Evolutionary conservation across 2,888 invertebrate species (phyloP), one percentile per base, ranked within the genome.

Genomic region (Carpatolechia fugitivella): DNA sequence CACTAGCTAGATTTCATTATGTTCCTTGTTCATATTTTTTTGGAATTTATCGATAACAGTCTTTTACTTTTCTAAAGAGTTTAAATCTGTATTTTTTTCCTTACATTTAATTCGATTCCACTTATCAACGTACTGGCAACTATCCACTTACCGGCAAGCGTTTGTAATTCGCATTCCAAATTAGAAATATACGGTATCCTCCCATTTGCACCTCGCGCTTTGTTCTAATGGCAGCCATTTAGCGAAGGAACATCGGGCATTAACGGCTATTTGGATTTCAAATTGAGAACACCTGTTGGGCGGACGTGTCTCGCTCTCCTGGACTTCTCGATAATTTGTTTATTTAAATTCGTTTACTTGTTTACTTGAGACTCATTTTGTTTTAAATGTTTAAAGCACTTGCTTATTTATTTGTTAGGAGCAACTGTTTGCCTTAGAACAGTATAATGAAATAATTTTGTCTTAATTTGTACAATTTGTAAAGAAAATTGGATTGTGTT

Each of bases 271-370:
- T 85, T 82, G 78, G 78, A 79, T 78, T 79, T 69, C 74, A 79
- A 85, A 85, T 85, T 80, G 81, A 74, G 71, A 72, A 74, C 86
- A 85, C 86, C 86, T 86, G 86, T 86, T 86, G 84, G 71, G 60
- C 65, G 61, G 59, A 63, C 64, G 58, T 57, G 59, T 54, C 53
- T 46, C 7, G n/a, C n/a, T 36, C 36, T 48, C 48, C 56, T 58
- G 63, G 52, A 59, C 59, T 51, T 66, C 60, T 70, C 65, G 76
- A 80, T 76, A 81, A 83, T 83, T 80, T 84, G 84, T 83, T 82
- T 82, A 76, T 76, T 70, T 72, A 76, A 78, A 20, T 14, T 33
- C 10, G 2, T 10, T 33, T 8, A 11, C 10, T 33, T 33, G 33
- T 38, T 38, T 38, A 18, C 13, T 38, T 38, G 1, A 7, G 6